Percentiles rank a stretch among this genome's conserved stretches.
These are phyloP conservation scores for Condylostylus longicornis DNA, from an alignment of 1,140 invertebrate genomes.

Conservation along the genomic window DNA sequence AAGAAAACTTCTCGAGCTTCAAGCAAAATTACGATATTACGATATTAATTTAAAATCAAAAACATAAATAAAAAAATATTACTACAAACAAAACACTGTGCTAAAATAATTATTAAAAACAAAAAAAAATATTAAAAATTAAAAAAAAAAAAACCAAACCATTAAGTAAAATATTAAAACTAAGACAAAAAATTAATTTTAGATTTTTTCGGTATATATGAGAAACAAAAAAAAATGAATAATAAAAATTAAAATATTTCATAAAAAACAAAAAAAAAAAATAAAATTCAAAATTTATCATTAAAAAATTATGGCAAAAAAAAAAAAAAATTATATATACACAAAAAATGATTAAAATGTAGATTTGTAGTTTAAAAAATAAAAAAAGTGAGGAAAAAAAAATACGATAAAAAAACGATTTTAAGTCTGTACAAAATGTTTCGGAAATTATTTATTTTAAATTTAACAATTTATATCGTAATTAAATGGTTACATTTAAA, in stretches of 20 bases:
- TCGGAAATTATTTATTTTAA: too few relatives aligned
- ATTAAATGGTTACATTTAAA: too few relatives aligned
- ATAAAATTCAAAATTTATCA: conserved; percentile 13
- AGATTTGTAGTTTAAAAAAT: neutral
- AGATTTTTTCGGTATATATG: conserved; percentile 16
- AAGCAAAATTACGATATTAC: too few relatives aligned
- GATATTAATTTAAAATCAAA: conserved; percentile 3
- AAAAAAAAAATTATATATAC: too few relatives aligned
- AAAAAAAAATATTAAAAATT: conserved; percentile 17
- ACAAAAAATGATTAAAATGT: neutral
- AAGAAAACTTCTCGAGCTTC: too few relatives aligned
- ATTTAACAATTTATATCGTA: too few relatives aligned
- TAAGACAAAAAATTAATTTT: neutral
- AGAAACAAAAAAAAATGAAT: conserved; percentile 12
- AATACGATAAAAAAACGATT: too few relatives aligned
- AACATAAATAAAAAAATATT: conserved; percentile 1
- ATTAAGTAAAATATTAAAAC: conserved; percentile 9
- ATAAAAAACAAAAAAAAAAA: conserved; percentile 2
- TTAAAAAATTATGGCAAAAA: conserved; percentile 17
- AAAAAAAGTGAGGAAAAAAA: too few relatives aligned
- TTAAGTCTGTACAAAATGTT: too few relatives aligned
- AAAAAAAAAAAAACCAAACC: conserved; percentile 6
- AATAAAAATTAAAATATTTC: conserved; percentile 4
- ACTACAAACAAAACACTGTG: conserved; percentile 16
- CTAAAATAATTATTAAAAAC: conserved; percentile 31